Percentiles rank a stretch among this genome's conserved stretches.
Evolutionary conservation across 1,140 invertebrate species (phyloP).

Genomic region (Conopomorpha cramerella): DNA sequence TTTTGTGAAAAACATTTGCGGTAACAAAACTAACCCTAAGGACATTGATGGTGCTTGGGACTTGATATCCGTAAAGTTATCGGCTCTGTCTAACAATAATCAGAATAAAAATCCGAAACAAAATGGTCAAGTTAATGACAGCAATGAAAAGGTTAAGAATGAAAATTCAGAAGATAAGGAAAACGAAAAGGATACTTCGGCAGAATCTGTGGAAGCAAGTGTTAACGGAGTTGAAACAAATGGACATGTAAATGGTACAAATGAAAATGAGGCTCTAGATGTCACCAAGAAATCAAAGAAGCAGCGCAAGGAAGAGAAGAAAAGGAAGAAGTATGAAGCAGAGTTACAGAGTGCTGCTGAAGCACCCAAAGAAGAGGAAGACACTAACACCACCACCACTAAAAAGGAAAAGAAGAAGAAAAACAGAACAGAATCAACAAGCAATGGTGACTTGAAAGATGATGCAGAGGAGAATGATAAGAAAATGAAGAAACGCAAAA

Average conservation of each 20-base stretch:
- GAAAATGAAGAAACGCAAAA: constrained; percentile 45
- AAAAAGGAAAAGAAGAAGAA: constrained; percentile 51
- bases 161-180: constrained; percentile 9
- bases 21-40: constrained; percentile 57
- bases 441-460: constrained; percentile 20
- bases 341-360: constrained; percentile 36
- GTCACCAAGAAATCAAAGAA: constrained; percentile 58
- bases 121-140: constrained; percentile 8
- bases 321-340: constrained; percentile 53
- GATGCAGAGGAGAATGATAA: constrained; percentile 11
- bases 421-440: constrained; percentile 31
- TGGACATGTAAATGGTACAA: constrained; percentile 5
- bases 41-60: constrained; percentile 71
- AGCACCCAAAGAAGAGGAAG: constrained; percentile 12
- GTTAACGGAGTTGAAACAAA: constrained; percentile 5
- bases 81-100: constrained; percentile 51
- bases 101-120: constrained; percentile 21
- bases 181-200: constrained; percentile 11
- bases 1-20: constrained; percentile 69
- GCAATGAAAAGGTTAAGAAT: constrained; percentile 8
- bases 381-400: constrained; percentile 17
- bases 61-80: constrained; percentile 69
- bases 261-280: constrained; percentile 5
- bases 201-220: constrained; percentile 10
- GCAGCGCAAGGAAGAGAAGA: constrained; percentile 60